phyloP scores from a whole-genome alignment of 2,113 vertebrate genomes.

The Burhinus bistriatus region DNA sequence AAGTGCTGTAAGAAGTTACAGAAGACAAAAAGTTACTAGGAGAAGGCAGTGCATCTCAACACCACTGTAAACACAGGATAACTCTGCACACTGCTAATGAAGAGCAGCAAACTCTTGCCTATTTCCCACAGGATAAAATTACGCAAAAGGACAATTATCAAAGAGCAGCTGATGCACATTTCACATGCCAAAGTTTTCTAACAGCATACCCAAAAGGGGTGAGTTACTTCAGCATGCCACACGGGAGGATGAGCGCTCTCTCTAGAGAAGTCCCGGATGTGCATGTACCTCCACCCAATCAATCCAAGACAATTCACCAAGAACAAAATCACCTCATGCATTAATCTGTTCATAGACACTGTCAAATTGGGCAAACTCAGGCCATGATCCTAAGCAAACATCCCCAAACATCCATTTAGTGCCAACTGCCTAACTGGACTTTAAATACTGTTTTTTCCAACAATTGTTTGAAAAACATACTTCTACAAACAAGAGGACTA shows the following conservation, averaged over 20 bases:
- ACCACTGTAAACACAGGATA: neutral
- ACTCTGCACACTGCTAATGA: rapidly evolving
- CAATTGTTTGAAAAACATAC: neutral
- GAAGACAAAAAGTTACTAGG: neutral
- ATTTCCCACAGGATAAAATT: neutral
- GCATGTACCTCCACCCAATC: no score
- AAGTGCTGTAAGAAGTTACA: neutral
- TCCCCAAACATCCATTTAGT: neutral
- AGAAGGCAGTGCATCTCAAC: neutral
- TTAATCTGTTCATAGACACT: neutral
- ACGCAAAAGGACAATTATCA: neutral
- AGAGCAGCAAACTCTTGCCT: neutral
- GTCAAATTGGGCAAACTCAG: neutral
- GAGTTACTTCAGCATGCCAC: neutral
- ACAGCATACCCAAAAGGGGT: neutral
- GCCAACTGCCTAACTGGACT: rapidly evolving
- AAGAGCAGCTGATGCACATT: neutral
- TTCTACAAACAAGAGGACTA: neutral
- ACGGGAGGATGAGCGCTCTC: neutral
- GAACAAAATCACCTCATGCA: neutral
- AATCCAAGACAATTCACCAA: rapidly evolving
- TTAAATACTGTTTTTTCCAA: neutral
- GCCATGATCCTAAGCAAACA: neutral
- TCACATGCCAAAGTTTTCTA: neutral
- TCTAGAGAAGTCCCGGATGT: rapidly evolving